Evolutionary conservation across 2,113 vertebrate genomes (phyloP).

Genomic region (Danionella cerebrum): DNA sequence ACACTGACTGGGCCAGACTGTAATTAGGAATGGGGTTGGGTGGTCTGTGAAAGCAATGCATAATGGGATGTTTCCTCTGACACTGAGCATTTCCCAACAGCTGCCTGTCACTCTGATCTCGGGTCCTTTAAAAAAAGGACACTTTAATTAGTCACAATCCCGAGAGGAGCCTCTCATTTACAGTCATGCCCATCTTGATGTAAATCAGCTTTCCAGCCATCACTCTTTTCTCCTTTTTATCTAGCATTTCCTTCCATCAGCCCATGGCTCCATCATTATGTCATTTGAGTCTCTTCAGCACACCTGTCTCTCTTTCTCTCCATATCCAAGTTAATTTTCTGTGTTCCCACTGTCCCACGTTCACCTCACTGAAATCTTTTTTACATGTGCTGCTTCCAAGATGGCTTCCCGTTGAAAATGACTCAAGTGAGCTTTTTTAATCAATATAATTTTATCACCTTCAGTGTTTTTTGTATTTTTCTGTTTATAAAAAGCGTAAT

Average conservation of each 20-base stretch:
- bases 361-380: too few relatives aligned
- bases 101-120: constrained; percentile 43
- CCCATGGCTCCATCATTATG: constrained; percentile 13
- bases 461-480: too few relatives aligned
- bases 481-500: too few relatives aligned
- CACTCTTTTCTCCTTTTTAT: constrained; percentile 24
- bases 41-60: constrained; percentile 36
- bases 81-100: constrained; percentile 42
- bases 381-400: too few relatives aligned
- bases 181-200: constrained; percentile 42
- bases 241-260: constrained; percentile 1
- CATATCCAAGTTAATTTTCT: constrained; percentile 33
- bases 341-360: background rate
- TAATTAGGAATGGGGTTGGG: constrained; percentile 43
- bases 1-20: constrained; percentile 43
- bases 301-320: constrained; percentile 36
- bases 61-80: constrained; percentile 40
- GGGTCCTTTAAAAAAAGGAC: constrained; percentile 33
- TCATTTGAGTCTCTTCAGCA: constrained; percentile 23
- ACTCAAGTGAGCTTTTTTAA: too few relatives aligned
- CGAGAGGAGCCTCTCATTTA: constrained; percentile 41
- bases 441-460: too few relatives aligned
- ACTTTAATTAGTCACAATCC: constrained; percentile 47
- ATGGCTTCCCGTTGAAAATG: too few relatives aligned
- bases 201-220: constrained; percentile 37